Percentiles rank a stretch among this genome's conserved stretches.
phyloP scores from a whole-genome alignment of 2,888 invertebrate species.

The Troides helena region DNA sequence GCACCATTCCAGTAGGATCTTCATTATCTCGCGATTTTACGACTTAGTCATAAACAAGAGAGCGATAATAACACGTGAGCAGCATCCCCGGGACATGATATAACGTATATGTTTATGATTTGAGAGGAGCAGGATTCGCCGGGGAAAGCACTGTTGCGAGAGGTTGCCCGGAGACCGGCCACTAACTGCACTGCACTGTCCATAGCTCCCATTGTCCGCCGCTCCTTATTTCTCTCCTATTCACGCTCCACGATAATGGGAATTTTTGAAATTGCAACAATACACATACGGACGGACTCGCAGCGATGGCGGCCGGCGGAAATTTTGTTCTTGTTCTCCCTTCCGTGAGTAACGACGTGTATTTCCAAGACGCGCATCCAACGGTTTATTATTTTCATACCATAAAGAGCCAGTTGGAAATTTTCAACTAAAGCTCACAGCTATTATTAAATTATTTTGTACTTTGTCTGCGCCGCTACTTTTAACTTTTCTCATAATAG shows the following conservation, averaged over 20 bases:
- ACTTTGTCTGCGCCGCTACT: constrained; percentile 29
- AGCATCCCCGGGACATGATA: constrained; percentile 18
- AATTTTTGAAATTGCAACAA: constrained; percentile 79
- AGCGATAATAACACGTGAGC: constrained; percentile 19
- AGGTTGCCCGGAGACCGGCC: constrained; percentile 37
- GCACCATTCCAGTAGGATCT: constrained; percentile 1
- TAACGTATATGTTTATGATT: constrained; percentile 17
- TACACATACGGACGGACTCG: constrained; percentile 66
- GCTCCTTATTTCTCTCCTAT: constrained; percentile 71
- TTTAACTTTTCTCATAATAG: constrained; percentile 31
- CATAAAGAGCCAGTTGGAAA: constrained; percentile 24
- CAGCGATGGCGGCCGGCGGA: constrained; percentile 54
- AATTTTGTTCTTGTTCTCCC: constrained; percentile 57
- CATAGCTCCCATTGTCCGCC: constrained; percentile 58
- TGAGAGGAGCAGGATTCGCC: constrained; percentile 19
- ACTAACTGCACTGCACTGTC: constrained; percentile 34
- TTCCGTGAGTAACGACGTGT: constrained; percentile 48
- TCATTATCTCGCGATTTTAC: constrained; percentile 16
- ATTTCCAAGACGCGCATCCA: constrained; percentile 41
- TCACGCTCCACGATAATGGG: constrained; percentile 70
- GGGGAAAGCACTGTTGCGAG: constrained; percentile 33
- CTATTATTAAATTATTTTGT: constrained; percentile 31
- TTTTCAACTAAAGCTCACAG: constrained; percentile 23
- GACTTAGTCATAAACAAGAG: constrained; percentile 16
- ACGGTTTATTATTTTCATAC: constrained; percentile 32